Conservation (phyloP, 2,113 vertebrate genomes). For the Carassius carassius region DNA sequence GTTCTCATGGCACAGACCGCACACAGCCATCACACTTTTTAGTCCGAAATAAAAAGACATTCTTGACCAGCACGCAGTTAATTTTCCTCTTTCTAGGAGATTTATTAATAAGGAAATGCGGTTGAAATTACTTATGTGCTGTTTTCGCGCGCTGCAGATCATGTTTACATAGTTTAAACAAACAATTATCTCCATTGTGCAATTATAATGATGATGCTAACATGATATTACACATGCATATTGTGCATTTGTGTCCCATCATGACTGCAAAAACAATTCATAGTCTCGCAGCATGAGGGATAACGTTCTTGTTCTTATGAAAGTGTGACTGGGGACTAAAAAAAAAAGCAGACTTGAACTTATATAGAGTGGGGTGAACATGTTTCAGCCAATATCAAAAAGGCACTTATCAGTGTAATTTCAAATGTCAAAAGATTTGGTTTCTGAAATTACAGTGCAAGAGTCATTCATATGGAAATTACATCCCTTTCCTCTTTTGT, state of each 20-base stretch:
- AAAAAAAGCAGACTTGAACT: too few relatives aligned
- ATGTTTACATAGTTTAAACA: conserved; percentile 56
- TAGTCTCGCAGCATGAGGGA: background rate
- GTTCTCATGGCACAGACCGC: conserved; percentile 43
- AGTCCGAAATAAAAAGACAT: conserved; percentile 46
- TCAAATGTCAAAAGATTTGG: conserved; percentile 37
- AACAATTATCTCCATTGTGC: conserved; percentile 55
- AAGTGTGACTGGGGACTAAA: conserved; percentile 49
- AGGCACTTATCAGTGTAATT: conserved; percentile 27
- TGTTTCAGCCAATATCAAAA: conserved; percentile 15
- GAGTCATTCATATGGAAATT: conserved; percentile 71
- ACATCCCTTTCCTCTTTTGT: conserved; percentile 55
- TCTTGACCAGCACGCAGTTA: conserved; percentile 56
- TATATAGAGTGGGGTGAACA: conserved; percentile 14
- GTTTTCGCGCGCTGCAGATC: conserved; percentile 38
- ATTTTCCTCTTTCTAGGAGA: conserved; percentile 51
- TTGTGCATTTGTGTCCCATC: background rate
- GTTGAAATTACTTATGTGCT: conserved; percentile 30
- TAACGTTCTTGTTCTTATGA: background rate
- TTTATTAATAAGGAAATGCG: conserved; percentile 57
- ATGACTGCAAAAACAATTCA: background rate
- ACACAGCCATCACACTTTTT: conserved; percentile 49
- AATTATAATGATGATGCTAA: conserved; percentile 8
- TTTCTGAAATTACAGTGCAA: conserved; percentile 9
- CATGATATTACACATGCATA: background rate